phyloP scores from a whole-genome alignment of 1,140 invertebrate species.

The Drosophila kanapiae region DNA sequence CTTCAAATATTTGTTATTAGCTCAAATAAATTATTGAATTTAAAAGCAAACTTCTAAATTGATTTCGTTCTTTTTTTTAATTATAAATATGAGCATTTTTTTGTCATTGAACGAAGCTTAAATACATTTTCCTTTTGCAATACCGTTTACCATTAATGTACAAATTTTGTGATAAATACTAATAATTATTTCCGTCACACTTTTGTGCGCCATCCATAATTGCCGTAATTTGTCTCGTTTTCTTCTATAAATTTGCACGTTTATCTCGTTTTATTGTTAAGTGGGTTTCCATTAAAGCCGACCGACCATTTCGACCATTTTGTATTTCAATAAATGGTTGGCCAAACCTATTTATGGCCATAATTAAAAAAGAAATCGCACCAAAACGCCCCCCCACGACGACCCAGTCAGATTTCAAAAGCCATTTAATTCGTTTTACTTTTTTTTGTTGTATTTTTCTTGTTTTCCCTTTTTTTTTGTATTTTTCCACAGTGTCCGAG shows the following conservation, averaged over 20 bases:
- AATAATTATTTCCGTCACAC: conserved; percentile 23
- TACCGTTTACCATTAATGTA: neutral
- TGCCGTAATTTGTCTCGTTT: conserved; percentile 28
- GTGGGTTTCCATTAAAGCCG: conserved; percentile 29
- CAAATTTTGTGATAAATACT: conserved; percentile 6
- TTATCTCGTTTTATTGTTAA: conserved; percentile 36
- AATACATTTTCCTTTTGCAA: neutral
- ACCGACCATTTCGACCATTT: conserved; percentile 26
- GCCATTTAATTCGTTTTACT: conserved; percentile 7
- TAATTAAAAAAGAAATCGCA: conserved; percentile 34
- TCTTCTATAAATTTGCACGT: conserved; percentile 21
- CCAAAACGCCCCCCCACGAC: neutral
- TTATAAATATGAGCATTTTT: no score
- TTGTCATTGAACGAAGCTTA: no score
- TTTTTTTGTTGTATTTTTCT: neutral
- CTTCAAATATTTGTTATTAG: no score
- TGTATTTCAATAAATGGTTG: conserved; percentile 32
- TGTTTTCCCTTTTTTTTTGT: neutral
- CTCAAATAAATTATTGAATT: no score
- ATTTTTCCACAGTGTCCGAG: conserved; percentile 11
- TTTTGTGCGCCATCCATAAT: conserved; percentile 7
- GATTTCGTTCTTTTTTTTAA: no score
- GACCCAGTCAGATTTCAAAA: conserved; percentile 1
- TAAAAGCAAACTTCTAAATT: no score
- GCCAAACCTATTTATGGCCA: conserved; percentile 35